Evolutionary conservation across 2,797 vertebrate species (phyloP), one percentile per base, ranked within the genome.

Genomic region (Alfaro cultratus): DNA sequence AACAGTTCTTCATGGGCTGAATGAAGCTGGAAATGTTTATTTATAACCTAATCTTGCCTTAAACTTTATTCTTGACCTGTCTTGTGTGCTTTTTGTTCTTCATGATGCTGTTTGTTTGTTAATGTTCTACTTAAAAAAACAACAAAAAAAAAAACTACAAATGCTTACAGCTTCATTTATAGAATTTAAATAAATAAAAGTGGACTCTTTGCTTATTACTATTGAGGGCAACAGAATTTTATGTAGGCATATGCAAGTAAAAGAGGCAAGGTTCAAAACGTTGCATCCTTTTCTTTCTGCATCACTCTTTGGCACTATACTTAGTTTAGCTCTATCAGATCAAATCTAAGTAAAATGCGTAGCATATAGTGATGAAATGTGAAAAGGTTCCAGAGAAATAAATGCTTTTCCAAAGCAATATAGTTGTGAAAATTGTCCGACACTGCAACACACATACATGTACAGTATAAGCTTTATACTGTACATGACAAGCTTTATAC

Each of bases 361-460:
- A 34, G 16, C 6, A 1, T 36, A 23, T 18, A 10, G 31, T 36
- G 62, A 36, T 3, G 18, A 67, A 64, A 67, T 10, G 3, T 67
- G 62, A 67, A 67, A 39, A 39, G 34, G 1, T 39, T 4, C 3
- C 18, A 67, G 62, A 34, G 15, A 34, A 8, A 62, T 8, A 16
- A 34, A 62, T 64, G 16, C 16, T 34, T 34, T 64, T 21, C 5
- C 16, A 64, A 31, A 68, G 18, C 36, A 68, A 4, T 23, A 7
- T 39, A 67, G 8, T 39, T 67, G 64, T 67, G 18, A 36, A 34
- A 23, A 2, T 41, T 41, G 8, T 23, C 18, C 36, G 26, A 23
- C 18, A 67, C 21, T 67, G 26, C 77, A 86, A 46, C 34, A 53
- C 75, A 46, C 67, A 1, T 21, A 70, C n/a, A n/a, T n/a, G n/a